These are phyloP conservation scores for Copsychus sechellarum DNA, from an alignment of 2,113 vertebrate species.

Conservation along the genomic window DNA sequence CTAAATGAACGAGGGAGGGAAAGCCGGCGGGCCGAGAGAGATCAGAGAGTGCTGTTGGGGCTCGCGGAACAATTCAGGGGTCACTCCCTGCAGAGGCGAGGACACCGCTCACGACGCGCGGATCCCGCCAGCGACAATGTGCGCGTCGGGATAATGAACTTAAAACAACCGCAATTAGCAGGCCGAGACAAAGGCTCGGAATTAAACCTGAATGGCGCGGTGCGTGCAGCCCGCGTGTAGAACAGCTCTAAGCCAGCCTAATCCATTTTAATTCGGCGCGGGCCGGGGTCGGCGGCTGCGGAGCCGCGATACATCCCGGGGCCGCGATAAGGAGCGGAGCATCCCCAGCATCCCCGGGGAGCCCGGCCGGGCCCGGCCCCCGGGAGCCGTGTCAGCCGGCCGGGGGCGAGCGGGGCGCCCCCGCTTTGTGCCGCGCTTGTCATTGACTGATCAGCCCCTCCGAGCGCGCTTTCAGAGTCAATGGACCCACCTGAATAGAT, in stretches of 20 bases:
- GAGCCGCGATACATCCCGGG: conserved; percentile 88
- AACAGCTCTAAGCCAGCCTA: conserved; percentile 84
- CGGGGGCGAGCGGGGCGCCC: conserved; percentile 75
- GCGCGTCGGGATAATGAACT: conserved; percentile 90
- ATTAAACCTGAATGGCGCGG: conserved; percentile 72
- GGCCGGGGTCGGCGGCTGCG: conserved; percentile 82
- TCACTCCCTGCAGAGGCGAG: conserved; percentile 83
- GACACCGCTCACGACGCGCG: conserved; percentile 81
- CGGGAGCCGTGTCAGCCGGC: conserved; percentile 91
- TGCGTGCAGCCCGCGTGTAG: conserved; percentile 76
- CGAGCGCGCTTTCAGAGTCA: conserved; percentile 92
- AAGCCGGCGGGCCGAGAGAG: conserved; percentile 34
- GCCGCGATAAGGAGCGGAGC: conserved; percentile 85
- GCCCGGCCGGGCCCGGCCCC: conserved; percentile 74
- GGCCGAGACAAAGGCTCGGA: conserved; percentile 91
- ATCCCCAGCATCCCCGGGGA: conserved; percentile 79
- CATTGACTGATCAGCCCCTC: conserved; percentile 99
- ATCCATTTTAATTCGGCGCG: conserved; percentile 76
- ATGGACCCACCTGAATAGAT: conserved; percentile 99
- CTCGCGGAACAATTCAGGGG: conserved; percentile 82
- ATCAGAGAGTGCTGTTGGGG: conserved; percentile 68
- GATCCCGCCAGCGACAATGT: conserved; percentile 81
- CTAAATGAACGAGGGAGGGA: conserved; percentile 32
- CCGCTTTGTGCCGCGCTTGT: conserved; percentile 92
- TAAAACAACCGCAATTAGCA: conserved; percentile 99